phyloP scores from a whole-genome alignment of 1,140 invertebrate genomes.

The Drosophila yakuba region DNA sequence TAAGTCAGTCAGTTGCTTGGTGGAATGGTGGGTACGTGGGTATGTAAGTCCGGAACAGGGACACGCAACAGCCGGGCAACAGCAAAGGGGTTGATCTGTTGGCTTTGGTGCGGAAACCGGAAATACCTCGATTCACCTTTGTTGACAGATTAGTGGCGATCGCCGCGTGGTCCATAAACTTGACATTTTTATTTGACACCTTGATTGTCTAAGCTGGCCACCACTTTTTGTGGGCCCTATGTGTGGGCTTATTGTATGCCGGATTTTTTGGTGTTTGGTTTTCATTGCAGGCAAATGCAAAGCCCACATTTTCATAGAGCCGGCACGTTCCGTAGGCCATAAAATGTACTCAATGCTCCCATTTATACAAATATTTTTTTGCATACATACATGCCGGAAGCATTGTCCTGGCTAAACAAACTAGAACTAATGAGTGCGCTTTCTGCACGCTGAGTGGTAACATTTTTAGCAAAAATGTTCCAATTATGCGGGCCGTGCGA shows the following conservation, averaged over 20 bases:
- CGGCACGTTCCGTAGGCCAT: slow-evolving; percentile 58
- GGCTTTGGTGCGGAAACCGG: slow-evolving; percentile 60
- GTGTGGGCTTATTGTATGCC: slow-evolving; percentile 29
- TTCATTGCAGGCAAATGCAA: slow-evolving; percentile 32
- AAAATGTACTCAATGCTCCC: slow-evolving; percentile 5
- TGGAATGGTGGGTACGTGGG: slow-evolving; percentile 13
- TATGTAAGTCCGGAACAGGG: slow-evolving; percentile 40
- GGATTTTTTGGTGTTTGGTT: slow-evolving; percentile 7
- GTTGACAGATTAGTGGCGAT: slow-evolving; percentile 79
- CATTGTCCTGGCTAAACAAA: slow-evolving; percentile 71
- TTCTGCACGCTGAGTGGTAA: slow-evolving; percentile 54
- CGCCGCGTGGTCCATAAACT: slow-evolving; percentile 63
- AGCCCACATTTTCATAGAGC: slow-evolving; percentile 53
- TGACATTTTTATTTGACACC: slow-evolving; percentile 81
- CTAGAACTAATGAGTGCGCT: slow-evolving; percentile 76
- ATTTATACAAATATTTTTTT: slow-evolving; percentile 12
- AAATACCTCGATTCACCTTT: slow-evolving; percentile 65
- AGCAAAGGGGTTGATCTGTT: slow-evolving; percentile 34
- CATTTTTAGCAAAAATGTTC: slow-evolving; percentile 67
- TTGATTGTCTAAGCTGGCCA: slow-evolving; percentile 77
- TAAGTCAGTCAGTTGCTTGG: slow-evolving; percentile 27
- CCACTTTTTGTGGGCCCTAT: background rate
- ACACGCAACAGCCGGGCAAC: slow-evolving; percentile 38
- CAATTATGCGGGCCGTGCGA: slow-evolving; percentile 72
- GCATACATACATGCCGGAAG: slow-evolving; percentile 25